Evolutionary conservation across 2,888 invertebrate species (phyloP).

Genomic region (Trachelus iudaicus): DNA sequence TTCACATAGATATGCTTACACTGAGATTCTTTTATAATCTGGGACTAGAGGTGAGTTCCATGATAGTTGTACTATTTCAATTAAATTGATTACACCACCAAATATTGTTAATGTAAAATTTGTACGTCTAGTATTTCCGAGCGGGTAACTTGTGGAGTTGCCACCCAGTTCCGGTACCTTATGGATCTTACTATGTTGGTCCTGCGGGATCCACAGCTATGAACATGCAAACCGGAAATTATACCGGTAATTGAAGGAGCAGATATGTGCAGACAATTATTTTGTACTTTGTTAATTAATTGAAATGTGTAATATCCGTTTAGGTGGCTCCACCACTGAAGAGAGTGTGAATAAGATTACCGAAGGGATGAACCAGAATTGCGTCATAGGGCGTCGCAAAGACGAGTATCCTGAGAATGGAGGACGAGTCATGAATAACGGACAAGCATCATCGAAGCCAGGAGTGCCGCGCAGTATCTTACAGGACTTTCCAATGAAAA

Average conservation of each 20-base stretch:
- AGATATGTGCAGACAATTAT: too few species aligned
- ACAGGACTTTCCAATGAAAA: constrained; percentile 13
- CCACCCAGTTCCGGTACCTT: constrained; percentile 34
- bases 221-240: constrained; percentile 14
- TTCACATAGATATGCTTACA: constrained; percentile 69
- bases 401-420: constrained; percentile 13
- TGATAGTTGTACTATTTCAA: constrained; percentile 12
- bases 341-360: neutral
- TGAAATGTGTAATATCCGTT: too few species aligned
- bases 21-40: constrained; percentile 77
- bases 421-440: neutral
- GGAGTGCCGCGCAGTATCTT: neutral
- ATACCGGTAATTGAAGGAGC: constrained; percentile 9
- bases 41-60: constrained; percentile 68
- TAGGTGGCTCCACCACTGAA: too few species aligned
- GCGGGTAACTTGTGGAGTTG: constrained; percentile 41
- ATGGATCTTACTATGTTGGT: constrained; percentile 33
- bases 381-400: constrained; percentile 16
- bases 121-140: constrained; percentile 43
- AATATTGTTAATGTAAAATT: neutral
- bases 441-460: neutral
- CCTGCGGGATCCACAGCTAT: constrained; percentile 6
- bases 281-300: too few species aligned
- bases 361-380: neutral
- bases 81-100: neutral